A percentile compares a stretch with the other conserved stretches of the same genome.
Conservation (phyloP, 1,140 invertebrate species). For the Branchinecta lynchi region DNA sequence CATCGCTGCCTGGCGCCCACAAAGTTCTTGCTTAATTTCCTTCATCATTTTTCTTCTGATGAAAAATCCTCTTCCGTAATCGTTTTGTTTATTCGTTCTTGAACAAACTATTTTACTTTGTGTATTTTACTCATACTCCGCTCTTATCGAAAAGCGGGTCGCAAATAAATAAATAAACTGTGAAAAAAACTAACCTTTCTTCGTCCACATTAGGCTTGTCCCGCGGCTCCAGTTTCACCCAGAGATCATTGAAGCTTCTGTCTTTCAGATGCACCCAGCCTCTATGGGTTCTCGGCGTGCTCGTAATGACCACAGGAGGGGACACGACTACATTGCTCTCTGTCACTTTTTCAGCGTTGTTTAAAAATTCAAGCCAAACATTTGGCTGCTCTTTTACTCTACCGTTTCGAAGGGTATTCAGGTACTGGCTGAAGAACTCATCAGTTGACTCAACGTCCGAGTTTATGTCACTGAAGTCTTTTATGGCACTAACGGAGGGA, state of each 20-base stretch:
- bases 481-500: constrained; percentile 17
- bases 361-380: not conserved
- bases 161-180: too few relatives aligned
- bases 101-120: too few relatives aligned
- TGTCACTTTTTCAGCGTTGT: not conserved
- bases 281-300: constrained; percentile 17
- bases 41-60: too few relatives aligned
- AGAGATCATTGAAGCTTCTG: constrained; percentile 29
- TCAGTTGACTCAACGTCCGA: not conserved
- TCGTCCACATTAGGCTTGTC: not conserved
- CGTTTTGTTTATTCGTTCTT: too few relatives aligned
- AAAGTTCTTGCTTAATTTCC: too few relatives aligned
- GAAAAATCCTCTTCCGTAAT: too few relatives aligned
- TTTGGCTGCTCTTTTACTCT: not conserved
- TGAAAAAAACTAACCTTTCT: too few relatives aligned
- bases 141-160: too few relatives aligned
- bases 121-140: too few relatives aligned
- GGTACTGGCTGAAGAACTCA: not conserved
- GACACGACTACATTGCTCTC: not conserved
- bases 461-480: not conserved
- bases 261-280: constrained; percentile 23
- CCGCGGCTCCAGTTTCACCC: constrained; percentile 27
- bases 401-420: not conserved
- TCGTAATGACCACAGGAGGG: not conserved
- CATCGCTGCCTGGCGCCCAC: too few relatives aligned